phyloP scores from a whole-genome alignment of 2,113 vertebrate species.

The Brachionichthys hirsutus region DNA sequence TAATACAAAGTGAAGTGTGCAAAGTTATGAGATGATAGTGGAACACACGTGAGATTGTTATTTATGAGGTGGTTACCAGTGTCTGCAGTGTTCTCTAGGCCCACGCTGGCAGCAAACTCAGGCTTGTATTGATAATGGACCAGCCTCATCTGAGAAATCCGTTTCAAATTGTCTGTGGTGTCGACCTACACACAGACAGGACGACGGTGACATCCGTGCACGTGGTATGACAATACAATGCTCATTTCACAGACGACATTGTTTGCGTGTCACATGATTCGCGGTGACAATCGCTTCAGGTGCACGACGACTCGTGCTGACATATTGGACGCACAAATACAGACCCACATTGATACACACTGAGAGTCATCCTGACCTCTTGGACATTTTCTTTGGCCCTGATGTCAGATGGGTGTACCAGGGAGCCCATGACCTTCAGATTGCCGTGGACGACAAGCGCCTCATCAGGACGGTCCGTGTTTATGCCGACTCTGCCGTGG shows the following conservation, averaged over 20 bases:
- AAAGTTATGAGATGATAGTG: constrained; percentile 35
- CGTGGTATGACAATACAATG: constrained; percentile 38
- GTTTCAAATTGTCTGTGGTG: constrained; percentile 96
- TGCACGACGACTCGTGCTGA: constrained; percentile 17
- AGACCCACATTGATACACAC: constrained; percentile 31
- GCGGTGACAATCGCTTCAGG: constrained; percentile 13
- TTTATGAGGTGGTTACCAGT: constrained; percentile 80
- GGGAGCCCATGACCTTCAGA: constrained; percentile 94
- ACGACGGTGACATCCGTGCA: constrained; percentile 36
- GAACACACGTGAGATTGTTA: constrained; percentile 14
- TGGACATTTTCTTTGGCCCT: constrained; percentile 95
- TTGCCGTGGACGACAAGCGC: constrained; percentile 96
- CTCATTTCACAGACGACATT: constrained; percentile 4
- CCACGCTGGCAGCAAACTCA: constrained; percentile 91
- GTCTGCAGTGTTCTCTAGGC: constrained; percentile 87
- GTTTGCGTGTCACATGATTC: constrained; percentile 22
- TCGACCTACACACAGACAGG: constrained; percentile 84
- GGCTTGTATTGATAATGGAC: constrained; percentile 97
- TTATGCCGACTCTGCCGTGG: constrained; percentile 94
- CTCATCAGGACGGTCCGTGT: constrained; percentile 94
- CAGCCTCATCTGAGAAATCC: constrained; percentile 95
- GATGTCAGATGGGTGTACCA: constrained; percentile 93
- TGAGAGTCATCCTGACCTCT: constrained; percentile 82
- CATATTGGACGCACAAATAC: constrained; percentile 11
- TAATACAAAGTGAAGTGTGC: constrained; percentile 10